Evolutionary conservation across 2,888 invertebrate species (phyloP), one percentile per base, ranked within the genome.

Genomic region (Xestobium rufovillosum): DNA sequence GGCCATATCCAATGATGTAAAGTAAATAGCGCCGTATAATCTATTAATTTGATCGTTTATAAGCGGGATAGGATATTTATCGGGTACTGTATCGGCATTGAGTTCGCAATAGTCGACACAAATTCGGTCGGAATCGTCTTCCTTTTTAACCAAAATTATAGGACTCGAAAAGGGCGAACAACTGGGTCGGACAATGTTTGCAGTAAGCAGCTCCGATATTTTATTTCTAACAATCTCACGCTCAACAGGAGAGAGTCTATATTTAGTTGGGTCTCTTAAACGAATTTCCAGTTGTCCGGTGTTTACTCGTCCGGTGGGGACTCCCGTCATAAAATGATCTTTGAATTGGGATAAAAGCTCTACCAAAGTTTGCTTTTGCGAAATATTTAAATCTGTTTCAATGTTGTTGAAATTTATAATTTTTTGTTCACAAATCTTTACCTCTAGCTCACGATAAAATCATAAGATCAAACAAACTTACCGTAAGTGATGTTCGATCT

Each of bases 11-110:
- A 48, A 26, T 11, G 28, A 26, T 3, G 39, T 33, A 29, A 43
- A 48, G 33, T 38, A 48, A 12, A 34, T 11, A 3, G 45, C 50
- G 32, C 45, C 44, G 33, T 39, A 34, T 31, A 52, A 46, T 37
- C 48, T 39, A 40, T 42, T 42, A 11, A 41, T 41, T 36, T 48
- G 49, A 33, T 51, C 48, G 15, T 39, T 42, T 4, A 53, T 55
- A 4, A 39, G 35, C 1, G 53, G 51, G 19, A 53, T 25, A 8
- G 52, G 52, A 30, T 38, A 55, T 27, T 42, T 23, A 16, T 55
- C 50, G 13, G 49, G 43, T 4, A 52, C 36, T 8, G 52, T 55
- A 15, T 43, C 37, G 3, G 16, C 12, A 34, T 51, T 56, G 10
- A 54, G 37, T 14, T 42, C 44, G 4, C 50, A 43, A 37, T 41